Conservation (phyloP, 2,888 invertebrate genomes). For the Argynnis bischoffii region DNA sequence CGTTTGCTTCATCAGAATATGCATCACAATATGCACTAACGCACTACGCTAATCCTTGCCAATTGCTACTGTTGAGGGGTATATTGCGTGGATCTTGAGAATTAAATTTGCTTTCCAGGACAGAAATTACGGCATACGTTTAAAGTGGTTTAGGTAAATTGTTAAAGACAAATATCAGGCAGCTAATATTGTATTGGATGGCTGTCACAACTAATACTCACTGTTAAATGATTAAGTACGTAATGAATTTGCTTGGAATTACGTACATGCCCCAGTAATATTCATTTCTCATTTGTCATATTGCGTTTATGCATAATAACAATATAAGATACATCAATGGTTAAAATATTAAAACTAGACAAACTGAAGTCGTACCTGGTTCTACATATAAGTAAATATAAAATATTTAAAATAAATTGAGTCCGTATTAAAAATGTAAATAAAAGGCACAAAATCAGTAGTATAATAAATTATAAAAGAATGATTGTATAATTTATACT, state of each 20-base stretch:
- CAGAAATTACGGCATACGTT: constrained; percentile 18
- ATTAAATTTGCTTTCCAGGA: constrained; percentile 22
- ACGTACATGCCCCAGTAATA: not conserved
- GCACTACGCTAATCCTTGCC: constrained; percentile 38
- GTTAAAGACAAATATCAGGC: constrained; percentile 13
- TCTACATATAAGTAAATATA: too few species aligned
- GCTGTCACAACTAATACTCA: constrained; percentile 22
- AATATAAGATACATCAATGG: not conserved
- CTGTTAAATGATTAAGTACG: constrained; percentile 11
- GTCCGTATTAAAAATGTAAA: too few species aligned
- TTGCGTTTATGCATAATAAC: not conserved
- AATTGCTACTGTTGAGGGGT: constrained; percentile 38
- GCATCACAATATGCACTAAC: constrained; percentile 39
- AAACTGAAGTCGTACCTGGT: too few species aligned
- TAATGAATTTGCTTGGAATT: constrained; percentile 16
- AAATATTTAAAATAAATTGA: too few species aligned
- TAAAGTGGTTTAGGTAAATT: constrained; percentile 22
- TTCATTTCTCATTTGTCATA: constrained; percentile 11
- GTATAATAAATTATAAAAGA: too few species aligned
- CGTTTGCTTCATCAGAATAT: constrained; percentile 37
- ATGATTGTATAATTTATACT: too few species aligned
- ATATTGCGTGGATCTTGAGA: constrained; percentile 31
- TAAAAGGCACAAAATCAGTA: too few species aligned
- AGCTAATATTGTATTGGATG: constrained; percentile 14
- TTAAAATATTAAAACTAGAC: not conserved